phyloP scores from a whole-genome alignment of 2,797 vertebrate genomes.

The Silurus aristotelis region DNA sequence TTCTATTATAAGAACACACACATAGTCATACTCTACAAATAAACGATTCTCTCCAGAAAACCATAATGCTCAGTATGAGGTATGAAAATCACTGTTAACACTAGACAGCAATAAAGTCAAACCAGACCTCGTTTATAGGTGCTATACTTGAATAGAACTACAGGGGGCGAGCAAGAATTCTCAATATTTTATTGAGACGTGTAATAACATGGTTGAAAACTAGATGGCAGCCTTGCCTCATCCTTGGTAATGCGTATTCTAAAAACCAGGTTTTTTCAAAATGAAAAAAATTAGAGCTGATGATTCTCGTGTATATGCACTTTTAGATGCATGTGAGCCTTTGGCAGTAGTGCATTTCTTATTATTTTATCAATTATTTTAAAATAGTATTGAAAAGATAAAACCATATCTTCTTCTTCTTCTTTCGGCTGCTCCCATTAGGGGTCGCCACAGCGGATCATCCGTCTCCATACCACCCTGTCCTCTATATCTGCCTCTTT shows the following conservation, averaged over 20 bases:
- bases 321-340: neutral
- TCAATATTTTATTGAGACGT: neutral
- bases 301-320: neutral
- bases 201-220: slow-evolving; percentile 17
- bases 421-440: too few species aligned
- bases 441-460: too few species aligned
- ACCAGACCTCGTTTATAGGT: neutral
- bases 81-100: neutral
- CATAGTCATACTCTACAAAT: neutral
- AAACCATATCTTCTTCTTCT: too few species aligned
- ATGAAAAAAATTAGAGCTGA: neutral
- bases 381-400: neutral
- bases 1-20: neutral
- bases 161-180: neutral
- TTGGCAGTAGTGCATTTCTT: too few species aligned
- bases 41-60: neutral
- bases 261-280: neutral
- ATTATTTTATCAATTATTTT: neutral
- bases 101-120: neutral
- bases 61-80: neutral
- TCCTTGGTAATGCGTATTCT: neutral
- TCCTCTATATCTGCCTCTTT: too few species aligned
- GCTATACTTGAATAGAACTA: neutral
- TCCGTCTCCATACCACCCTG: too few species aligned
- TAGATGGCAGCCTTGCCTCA: slow-evolving; percentile 46